Evolutionary conservation across 2,888 invertebrate species (phyloP).

Genomic region (Yponomeuta cagnagella): DNA sequence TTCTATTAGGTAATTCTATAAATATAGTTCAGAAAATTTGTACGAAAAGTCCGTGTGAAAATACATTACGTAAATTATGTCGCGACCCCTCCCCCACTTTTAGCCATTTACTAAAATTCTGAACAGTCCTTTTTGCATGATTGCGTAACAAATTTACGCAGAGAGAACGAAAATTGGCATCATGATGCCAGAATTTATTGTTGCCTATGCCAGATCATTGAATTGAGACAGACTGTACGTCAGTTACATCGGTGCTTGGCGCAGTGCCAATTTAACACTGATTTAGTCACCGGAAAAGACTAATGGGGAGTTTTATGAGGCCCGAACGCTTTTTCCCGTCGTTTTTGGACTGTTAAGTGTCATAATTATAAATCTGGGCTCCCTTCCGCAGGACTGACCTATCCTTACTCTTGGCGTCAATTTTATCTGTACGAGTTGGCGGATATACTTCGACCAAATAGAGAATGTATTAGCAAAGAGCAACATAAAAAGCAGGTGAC

Average conservation of each 20-base stretch:
- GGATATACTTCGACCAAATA: too few species aligned
- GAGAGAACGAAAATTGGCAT: background rate
- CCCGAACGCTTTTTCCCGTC: background rate
- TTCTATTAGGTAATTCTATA: too few species aligned
- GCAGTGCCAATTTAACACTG: background rate
- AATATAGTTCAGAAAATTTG: too few species aligned
- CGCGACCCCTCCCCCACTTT: too few species aligned
- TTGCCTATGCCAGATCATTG: background rate
- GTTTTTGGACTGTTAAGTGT: background rate
- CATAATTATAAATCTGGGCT: background rate
- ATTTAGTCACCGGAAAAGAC: background rate
- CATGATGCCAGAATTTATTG: background rate
- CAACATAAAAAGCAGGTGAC: too few species aligned
- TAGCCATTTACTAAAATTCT: too few species aligned
- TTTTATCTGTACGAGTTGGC: background rate
- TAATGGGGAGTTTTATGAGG: background rate
- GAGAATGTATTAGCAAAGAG: too few species aligned
- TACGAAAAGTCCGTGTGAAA: too few species aligned
- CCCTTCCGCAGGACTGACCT: too few species aligned
- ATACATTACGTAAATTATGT: too few species aligned
- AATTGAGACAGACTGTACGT: background rate
- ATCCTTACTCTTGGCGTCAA: background rate
- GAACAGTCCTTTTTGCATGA: too few species aligned
- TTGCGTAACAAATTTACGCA: too few species aligned
- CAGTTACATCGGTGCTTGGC: background rate